Evolutionary conservation across 1,140 invertebrate species (phyloP).

Genomic region (Leptonema lineaticorne): DNA sequence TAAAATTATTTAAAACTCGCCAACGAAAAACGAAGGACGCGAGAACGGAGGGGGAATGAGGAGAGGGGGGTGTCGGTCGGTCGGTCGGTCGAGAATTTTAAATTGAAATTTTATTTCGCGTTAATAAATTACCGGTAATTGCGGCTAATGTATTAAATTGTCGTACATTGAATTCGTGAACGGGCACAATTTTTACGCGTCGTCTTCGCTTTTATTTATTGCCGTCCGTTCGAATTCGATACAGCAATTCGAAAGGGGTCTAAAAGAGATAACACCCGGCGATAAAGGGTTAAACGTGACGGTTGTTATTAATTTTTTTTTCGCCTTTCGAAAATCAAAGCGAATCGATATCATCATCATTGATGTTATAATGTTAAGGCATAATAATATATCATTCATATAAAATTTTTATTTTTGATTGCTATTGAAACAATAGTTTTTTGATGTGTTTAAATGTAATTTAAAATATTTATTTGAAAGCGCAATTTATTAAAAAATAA

Average conservation of each 20-base stretch:
- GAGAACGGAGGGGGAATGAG: neutral
- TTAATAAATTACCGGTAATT: conserved; percentile 11
- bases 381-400: too few relatives aligned
- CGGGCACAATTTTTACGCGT: conserved; percentile 14
- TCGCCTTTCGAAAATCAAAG: neutral
- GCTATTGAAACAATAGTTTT: too few relatives aligned
- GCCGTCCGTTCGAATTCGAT: conserved; percentile 11
- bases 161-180: conserved; percentile 12
- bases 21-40: neutral
- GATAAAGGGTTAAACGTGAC: neutral
- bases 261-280: neutral
- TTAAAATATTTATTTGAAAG: too few relatives aligned
- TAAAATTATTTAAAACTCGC: too few relatives aligned
- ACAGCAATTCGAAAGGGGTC: conserved; percentile 10
- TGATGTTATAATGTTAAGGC: too few relatives aligned
- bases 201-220: conserved; percentile 24
- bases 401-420: too few relatives aligned
- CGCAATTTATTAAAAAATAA: too few relatives aligned
- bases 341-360: too few relatives aligned
- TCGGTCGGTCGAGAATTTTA: too few relatives aligned
- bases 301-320: neutral
- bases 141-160: conserved; percentile 18
- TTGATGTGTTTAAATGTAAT: too few relatives aligned
- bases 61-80: neutral
- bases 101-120: neutral